A percentile compares a stretch with the other conserved stretches of the same genome.
Evolutionary conservation across 1,140 invertebrate species (phyloP).

Genomic region (Neomicropteryx cornuta): DNA sequence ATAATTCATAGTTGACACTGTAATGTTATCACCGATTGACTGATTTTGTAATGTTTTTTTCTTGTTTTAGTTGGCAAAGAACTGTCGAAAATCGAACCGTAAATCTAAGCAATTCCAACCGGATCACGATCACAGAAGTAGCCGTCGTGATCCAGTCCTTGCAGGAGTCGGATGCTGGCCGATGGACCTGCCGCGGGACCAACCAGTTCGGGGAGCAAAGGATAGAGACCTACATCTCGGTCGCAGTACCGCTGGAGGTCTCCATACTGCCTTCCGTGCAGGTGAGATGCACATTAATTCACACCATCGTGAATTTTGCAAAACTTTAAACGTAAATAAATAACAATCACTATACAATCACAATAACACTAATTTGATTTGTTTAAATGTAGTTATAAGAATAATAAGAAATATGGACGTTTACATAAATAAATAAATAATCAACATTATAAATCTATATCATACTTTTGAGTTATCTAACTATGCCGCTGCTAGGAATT

Average conservation of each 20-base stretch:
- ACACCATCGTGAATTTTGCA: neutral
- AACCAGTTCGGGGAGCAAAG: constrained; percentile 10
- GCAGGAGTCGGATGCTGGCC: constrained; percentile 5
- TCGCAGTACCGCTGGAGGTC: constrained; percentile 7
- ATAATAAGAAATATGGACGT: neutral
- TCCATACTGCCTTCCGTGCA: constrained; percentile 5
- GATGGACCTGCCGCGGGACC: constrained; percentile 10
- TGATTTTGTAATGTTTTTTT: no score
- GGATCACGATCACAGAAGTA: constrained; percentile 1
- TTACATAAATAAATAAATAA: neutral
- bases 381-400: neutral
- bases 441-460: neutral
- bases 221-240: constrained; percentile 5
- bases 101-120: neutral
- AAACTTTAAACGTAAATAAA: neutral
- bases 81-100: no score
- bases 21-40: no score
- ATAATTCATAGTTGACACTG: no score
- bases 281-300: constrained; percentile 6
- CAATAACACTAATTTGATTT: neutral
- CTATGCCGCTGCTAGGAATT: no score
- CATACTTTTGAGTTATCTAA: neutral
- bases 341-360: neutral
- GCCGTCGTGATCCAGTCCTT: constrained; percentile 6
- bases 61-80: no score